Evolutionary conservation across 1,140 invertebrate species (phyloP), one percentile per base, ranked within the genome.

Genomic region (Drosophila oshimai): DNA sequence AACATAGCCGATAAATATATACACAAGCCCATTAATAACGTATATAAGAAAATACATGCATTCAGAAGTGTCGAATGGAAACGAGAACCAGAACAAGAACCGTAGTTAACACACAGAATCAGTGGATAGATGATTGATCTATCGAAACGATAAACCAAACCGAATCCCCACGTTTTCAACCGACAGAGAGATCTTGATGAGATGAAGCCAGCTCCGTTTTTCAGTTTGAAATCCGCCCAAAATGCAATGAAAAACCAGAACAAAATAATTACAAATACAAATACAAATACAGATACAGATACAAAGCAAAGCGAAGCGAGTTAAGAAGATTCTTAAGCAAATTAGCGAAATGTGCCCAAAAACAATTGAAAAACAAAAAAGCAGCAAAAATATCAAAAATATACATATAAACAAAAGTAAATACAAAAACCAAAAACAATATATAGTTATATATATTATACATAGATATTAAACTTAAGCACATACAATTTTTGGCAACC

Each of bases 331-430:
- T 47, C 45, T 47, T 33, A 49, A 49, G 46, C n/a, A 34, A 49
- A 65, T 65, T 65, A 65, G 61, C 61, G 37, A 65, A 65, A 65
- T 65, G 61, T 65, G 61, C 61, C 57, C 69, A 72, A 61, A 50
- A 57, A 45, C 20, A 62, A 60, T 44, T 24, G 9, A 34, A 45
- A 54, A 55, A 36, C 13, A 42, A 61, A 37, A 60, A 54, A 54
- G 49, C 50, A 70, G 39, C 51, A 70, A 69, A 31, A 55, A 69
- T 65, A 65, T 65, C 61, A 55, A 69, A 69, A 65, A 65, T 53
- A 53, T 65, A 65, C 58, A 65, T 64, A 68, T 67, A 67, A 65
- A 50, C 22, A 44, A 64, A 60, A 65, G 47, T 24, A 68, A 53
- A 67, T 67, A 47, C 10, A 45, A 42, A 28, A 28, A 29, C 18